A percentile compares a stretch with the other conserved stretches of the same genome.
phyloP scores from a whole-genome alignment of 2,113 vertebrate species.

The Albula goreensis region DNA sequence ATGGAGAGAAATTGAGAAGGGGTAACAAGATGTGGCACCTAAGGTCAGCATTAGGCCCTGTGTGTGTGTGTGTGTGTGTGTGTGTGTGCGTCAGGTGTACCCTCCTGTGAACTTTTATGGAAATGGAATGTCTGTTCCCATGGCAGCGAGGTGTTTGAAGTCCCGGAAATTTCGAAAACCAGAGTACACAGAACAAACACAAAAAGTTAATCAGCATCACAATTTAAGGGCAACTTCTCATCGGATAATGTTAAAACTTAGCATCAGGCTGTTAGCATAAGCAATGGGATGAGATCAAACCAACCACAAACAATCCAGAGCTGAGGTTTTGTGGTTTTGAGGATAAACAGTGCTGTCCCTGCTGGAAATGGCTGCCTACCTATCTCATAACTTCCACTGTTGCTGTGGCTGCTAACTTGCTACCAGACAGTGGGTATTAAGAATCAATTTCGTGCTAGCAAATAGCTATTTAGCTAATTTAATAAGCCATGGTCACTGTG shows the following conservation, averaged over 20 bases:
- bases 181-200: neutral
- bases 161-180: neutral
- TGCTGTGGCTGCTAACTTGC: neutral
- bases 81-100: neutral
- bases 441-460: neutral
- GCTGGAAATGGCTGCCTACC: neutral
- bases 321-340: neutral
- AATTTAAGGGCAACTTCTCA: neutral
- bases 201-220: neutral
- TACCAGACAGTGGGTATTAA: neutral
- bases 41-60: neutral
- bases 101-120: neutral
- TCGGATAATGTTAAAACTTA: neutral
- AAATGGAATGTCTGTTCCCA: neutral
- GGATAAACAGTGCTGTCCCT: neutral
- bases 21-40: neutral
- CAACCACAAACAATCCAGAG: neutral
- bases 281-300: neutral
- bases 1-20: no score
- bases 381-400: no score
- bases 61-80: constrained; percentile 6
- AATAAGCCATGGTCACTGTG: neutral
- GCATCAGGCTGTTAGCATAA: neutral
- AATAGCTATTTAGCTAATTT: neutral
- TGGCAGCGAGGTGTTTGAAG: neutral